Evolutionary conservation across 2,113 vertebrate species (phyloP).

Genomic region (Bambusicola thoracicus): DNA sequence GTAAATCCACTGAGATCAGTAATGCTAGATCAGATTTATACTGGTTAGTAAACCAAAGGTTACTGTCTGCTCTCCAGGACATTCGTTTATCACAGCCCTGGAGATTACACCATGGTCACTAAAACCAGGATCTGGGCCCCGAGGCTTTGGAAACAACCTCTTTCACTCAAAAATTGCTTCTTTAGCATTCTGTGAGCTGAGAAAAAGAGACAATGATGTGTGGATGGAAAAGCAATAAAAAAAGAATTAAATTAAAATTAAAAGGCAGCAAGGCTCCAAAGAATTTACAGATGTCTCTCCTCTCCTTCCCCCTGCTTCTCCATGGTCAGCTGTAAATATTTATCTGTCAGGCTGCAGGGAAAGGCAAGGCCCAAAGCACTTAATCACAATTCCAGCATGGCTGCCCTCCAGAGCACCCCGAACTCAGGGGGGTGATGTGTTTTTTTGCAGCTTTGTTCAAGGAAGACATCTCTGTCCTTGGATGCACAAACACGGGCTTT

Average conservation of each 20-base stretch:
- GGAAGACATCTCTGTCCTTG: background rate
- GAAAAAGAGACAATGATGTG: slow-evolving; percentile 7
- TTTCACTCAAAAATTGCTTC: background rate
- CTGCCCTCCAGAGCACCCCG: slow-evolving; percentile 58
- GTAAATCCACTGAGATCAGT: slow-evolving; percentile 57
- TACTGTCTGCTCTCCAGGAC: background rate
- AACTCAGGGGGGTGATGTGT: background rate
- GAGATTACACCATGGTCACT: background rate
- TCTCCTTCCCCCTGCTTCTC: slow-evolving; percentile 1
- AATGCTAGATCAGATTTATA: background rate
- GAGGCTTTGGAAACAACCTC: background rate
- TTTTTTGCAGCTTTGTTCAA: background rate
- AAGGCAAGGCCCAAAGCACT: slow-evolving; percentile 66
- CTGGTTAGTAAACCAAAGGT: slow-evolving; percentile 48
- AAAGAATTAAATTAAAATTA: slow-evolving; percentile 46
- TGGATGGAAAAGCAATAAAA: slow-evolving; percentile 35
- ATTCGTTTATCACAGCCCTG: slow-evolving; percentile 1
- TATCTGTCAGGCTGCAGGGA: slow-evolving; percentile 67
- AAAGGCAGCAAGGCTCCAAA: slow-evolving; percentile 44
- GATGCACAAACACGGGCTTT: background rate
- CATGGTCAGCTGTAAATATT: slow-evolving; percentile 74
- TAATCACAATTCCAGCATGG: slow-evolving; percentile 61
- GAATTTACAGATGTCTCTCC: slow-evolving; percentile 67
- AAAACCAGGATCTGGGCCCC: background rate
- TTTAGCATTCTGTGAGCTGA: background rate